phyloP scores from a whole-genome alignment of 1,140 invertebrate genomes.

The Pogonomyrmex barbatus region DNA sequence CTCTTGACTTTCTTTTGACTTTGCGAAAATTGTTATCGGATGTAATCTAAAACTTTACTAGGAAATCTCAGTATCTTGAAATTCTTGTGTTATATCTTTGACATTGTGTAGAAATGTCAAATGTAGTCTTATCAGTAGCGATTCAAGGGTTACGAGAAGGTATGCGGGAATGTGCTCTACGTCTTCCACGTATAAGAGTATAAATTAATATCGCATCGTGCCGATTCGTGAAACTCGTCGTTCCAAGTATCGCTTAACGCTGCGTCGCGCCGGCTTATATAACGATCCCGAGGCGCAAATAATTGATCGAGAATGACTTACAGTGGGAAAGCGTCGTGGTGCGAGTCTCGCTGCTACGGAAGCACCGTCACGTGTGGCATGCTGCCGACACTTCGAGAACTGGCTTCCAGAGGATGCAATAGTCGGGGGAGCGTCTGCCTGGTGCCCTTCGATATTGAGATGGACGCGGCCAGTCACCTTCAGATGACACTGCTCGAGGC shows the following conservation, averaged over 20 bases:
- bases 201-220: not conserved
- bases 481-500: slow-evolving; percentile 81
- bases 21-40: not conserved
- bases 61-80: not conserved
- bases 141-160: not conserved
- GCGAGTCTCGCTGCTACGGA: slow-evolving; percentile 65
- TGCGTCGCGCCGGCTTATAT: slow-evolving; percentile 18
- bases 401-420: slow-evolving; percentile 78
- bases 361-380: slow-evolving; percentile 80
- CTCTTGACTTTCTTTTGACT: not conserved
- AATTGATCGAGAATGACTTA: slow-evolving; percentile 49
- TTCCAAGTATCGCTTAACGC: slow-evolving; percentile 43
- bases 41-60: not conserved
- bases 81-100: not conserved
- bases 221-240: not conserved
- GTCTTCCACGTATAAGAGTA: not conserved
- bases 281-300: not conserved
- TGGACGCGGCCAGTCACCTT: slow-evolving; percentile 81
- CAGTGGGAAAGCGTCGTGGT: slow-evolving; percentile 67
- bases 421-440: slow-evolving; percentile 77
- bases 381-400: slow-evolving; percentile 78
- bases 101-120: not conserved
- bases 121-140: not conserved
- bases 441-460: slow-evolving; percentile 77
- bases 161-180: not conserved